Base-by-base conservation (phyloP, 2,113 vertebrate genomes). In the Poeciliopsis prolifica region DNA sequence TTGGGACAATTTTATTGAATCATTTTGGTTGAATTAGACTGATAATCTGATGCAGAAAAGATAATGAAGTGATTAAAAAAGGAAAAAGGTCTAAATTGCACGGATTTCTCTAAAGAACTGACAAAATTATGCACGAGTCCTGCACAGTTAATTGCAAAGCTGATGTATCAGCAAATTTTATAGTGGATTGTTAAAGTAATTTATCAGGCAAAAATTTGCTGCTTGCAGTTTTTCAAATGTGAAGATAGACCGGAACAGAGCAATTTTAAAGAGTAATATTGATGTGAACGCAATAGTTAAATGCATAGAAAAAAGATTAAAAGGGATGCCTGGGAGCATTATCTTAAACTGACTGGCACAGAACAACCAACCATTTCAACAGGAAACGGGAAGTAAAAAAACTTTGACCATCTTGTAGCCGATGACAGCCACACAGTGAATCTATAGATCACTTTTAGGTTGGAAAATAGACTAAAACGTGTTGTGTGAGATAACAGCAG, bases 81-180 rank as follows among this genome's bases (percentile, higher is more conserved):
- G 26, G 4, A 61, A 67, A 68, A 1, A 19, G 9, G 3, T 19
- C 3, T 58, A 58, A 58, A 58, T 24, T 24, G 51, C 51, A n/a
- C 51, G 3, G 22, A 61, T 29, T 7, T 30, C 28, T 4, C 74
- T 12, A 29, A 31, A 29, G 40, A 72, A 72, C 28, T 12, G 24
- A 44, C 62, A 30, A 11, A 81, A 42, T 12, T 68, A 44, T 19
- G 24, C n/a, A 30, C 8, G 1, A 58, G 51, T 30, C 0, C 37
- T 61, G 35, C 30, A 24, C 8, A 48, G 24, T 65, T 61, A 60
- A 63, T 1, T 30, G 13, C 37, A 42, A 29, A 33, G 8, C 9
- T 72, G 44, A 68, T 68, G 37, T 60, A 42, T 74, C 42, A 64
- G 62, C 70, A 68, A 54, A 30, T 58, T 58, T 64, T 54, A 33